These are phyloP conservation scores for Eunapius fragilis DNA, from an alignment of 37 sponge, comb jelly and placozoan species.

Conservation along the genomic window DNA sequence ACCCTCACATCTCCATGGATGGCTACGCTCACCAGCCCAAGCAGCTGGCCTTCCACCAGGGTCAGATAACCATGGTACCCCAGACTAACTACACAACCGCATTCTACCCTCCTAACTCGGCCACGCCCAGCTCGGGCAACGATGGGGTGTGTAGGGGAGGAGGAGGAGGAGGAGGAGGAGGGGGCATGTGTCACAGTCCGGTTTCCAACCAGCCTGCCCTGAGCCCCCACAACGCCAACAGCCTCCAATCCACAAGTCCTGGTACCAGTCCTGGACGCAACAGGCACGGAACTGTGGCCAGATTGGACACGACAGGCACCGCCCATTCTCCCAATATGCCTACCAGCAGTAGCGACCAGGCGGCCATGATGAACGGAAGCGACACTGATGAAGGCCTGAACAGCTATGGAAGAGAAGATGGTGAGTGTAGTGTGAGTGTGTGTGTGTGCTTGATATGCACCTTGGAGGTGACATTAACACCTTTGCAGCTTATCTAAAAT, in stretches of 20 bases:
- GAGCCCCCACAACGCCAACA: conserved; percentile 13
- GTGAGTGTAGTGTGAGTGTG: background rate
- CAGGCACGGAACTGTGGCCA: background rate
- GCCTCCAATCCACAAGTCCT: conserved; percentile 2
- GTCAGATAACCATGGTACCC: background rate
- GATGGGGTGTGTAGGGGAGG: background rate
- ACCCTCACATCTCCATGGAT: background rate
- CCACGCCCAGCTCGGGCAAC: background rate
- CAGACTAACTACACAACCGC: background rate
- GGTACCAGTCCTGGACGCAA: background rate
- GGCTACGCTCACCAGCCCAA: conserved; percentile 11
- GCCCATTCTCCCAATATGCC: conserved; percentile 66
- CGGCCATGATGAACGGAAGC: conserved; percentile 54
- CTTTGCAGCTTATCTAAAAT: no score
- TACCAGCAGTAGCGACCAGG: conserved; percentile 45
- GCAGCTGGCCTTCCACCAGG: conserved; percentile 20
- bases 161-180: background rate
- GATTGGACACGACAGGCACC: background rate
- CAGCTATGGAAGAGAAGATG: background rate
- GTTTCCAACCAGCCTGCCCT: conserved; percentile 1
- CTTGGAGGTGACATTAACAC: no score
- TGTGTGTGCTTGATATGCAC: no score
- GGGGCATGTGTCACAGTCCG: background rate
- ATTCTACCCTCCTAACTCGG: background rate
- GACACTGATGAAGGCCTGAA: background rate